Evolutionary conservation across 2,113 vertebrate genomes (phyloP).

Genomic region (Thermophis baileyi): DNA sequence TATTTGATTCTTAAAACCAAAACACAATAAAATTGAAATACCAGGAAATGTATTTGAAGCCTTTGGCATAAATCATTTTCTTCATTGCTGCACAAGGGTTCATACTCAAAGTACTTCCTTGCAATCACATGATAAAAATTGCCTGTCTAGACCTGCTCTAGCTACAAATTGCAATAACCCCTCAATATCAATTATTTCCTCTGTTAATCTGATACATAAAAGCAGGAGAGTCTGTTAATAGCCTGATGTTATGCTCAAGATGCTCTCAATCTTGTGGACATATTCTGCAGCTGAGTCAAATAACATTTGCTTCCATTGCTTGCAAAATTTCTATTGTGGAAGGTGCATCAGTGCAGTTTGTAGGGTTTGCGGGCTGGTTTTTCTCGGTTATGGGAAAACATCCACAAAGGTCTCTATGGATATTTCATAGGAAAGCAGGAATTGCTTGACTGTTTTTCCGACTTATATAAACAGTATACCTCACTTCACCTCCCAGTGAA

Average conservation of each 20-base stretch:
- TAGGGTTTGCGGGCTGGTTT: neutral
- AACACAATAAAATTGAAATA: neutral
- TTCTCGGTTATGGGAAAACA: neutral
- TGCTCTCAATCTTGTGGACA: neutral
- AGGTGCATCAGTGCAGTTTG: neutral
- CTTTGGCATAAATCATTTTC: neutral
- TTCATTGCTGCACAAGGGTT: neutral
- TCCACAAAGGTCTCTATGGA: neutral
- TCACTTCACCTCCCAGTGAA: neutral
- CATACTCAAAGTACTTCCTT: too few relatives aligned
- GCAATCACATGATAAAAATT: neutral
- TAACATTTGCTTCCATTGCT: neutral
- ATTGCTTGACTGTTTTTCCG: neutral
- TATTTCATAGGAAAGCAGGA: neutral
- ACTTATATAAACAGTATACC: neutral
- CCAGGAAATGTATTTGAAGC: neutral
- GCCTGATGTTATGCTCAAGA: neutral
- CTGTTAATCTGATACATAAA: neutral
- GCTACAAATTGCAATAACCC: neutral
- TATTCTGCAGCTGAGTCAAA: neutral
- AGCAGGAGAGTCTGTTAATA: neutral
- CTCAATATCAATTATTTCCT: neutral
- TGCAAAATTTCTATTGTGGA: neutral
- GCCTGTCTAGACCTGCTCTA: neutral
- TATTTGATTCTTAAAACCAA: neutral